These are phyloP conservation scores for Macrochelys suwanniensis DNA, from an alignment of 2,797 vertebrate genomes.

Conservation along the genomic window DNA sequence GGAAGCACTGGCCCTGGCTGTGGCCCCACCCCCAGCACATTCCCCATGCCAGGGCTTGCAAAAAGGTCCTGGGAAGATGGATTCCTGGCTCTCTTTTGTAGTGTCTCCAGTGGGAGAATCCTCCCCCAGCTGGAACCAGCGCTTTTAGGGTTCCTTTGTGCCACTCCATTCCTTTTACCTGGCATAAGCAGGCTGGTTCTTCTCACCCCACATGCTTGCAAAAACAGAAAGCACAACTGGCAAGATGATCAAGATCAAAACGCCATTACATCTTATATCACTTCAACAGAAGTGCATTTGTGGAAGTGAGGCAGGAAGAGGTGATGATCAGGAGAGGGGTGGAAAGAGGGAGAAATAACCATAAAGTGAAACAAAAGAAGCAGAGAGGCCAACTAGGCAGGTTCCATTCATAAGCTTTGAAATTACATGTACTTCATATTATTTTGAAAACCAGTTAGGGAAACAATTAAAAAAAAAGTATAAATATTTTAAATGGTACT, in stretches of 20 bases:
- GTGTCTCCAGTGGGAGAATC: not conserved
- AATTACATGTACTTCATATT: not conserved
- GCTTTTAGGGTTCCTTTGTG: not conserved
- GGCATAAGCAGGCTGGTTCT: not conserved
- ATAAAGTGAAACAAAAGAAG: not conserved
- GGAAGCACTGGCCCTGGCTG: not conserved
- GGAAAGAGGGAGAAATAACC: not conserved
- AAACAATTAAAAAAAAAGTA: not conserved
- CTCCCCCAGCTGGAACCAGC: not conserved
- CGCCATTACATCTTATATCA: not conserved
- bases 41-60: not conserved
- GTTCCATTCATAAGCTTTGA: not conserved
- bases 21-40: not conserved
- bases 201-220: not conserved
- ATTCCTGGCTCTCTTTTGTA: not conserved
- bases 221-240: not conserved
- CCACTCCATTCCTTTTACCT: not conserved
- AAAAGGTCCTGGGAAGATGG: not conserved
- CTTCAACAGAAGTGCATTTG: not conserved
- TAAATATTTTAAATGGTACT: not conserved
- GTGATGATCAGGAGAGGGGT: not conserved
- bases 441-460: not conserved
- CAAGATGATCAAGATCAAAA: not conserved
- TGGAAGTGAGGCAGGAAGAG: not conserved
- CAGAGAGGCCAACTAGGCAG: not conserved